Base-by-base conservation (phyloP, 1,140 invertebrate genomes). In the Drosophila punjabiensis region DNA sequence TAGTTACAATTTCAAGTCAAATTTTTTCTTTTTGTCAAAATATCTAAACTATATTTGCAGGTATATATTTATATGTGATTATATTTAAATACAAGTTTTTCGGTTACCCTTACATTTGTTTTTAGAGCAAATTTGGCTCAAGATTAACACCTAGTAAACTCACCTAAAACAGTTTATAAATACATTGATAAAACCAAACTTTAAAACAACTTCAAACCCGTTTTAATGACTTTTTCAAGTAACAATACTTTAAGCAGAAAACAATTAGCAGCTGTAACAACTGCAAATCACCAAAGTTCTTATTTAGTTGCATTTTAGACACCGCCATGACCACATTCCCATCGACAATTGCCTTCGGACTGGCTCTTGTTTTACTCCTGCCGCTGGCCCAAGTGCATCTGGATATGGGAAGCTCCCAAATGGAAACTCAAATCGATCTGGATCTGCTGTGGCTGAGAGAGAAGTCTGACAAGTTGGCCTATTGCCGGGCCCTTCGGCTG, bases 391-490 rank as follows among this genome's bases (percentile, higher is more conserved):
- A 50, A 18, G 35, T 48, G 50, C 63, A 30, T 39, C 43, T 16
- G 47, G 64, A 66, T 43, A 16, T 18, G 24, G 33, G 9, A 37
- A 10, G 45, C 10, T 35, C 35, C 37, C 58, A 70, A n/a, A 78
- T 55, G 53, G 32, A 10, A 11, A 16, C 52, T 5, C 45, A 70
- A 52, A 65, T 78, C 16, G 61, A 73, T 11, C 10, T 76, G 37
- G 67, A 79, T 35, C 35, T 86, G 8, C 33, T 73, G 43, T n/a
- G 35, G 5, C 70, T 86, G 11, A 47, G 59, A 33, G 30, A 50
- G 6, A 67, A 74, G 18, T 28, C 55, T 20, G 73, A 87, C 35
- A 88, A 70, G 59, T 35, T 78, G 55, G 73, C 69, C 77, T 87
- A 77, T 47, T 87, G 83, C 41, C 75, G 66, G 1, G n/a, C 43